Evolutionary conservation across 2,888 invertebrate species (phyloP).

Genomic region (Syrista parreyssii): DNA sequence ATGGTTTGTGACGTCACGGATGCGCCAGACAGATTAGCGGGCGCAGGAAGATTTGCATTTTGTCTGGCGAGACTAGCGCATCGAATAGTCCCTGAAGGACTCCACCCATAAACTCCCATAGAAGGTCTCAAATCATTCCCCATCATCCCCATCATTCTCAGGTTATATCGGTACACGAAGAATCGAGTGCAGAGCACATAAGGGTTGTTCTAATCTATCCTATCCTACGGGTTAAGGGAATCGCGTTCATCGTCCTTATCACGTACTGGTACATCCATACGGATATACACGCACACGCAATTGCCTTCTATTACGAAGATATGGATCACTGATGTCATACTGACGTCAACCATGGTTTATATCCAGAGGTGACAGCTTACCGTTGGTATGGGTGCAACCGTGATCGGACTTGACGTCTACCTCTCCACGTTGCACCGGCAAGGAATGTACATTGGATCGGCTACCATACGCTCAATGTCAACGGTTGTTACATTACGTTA

Average conservation of each 20-base stretch:
- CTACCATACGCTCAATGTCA: conserved; percentile 30
- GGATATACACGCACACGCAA: conserved; percentile 21
- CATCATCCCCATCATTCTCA: neutral
- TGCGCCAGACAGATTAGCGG: conserved; percentile 62
- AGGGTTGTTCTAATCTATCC: neutral
- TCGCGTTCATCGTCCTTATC: neutral
- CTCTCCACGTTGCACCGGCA: conserved; percentile 9
- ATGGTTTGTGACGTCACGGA: conserved; percentile 58
- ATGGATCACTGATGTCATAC: conserved; percentile 65
- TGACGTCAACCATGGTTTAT: conserved; percentile 62
- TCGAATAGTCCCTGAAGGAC: conserved; percentile 32
- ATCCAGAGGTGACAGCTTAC: conserved; percentile 60
- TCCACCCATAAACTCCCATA: conserved; percentile 49
- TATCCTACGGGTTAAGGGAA: neutral
- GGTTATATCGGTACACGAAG: neutral
- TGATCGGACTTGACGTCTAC: conserved; percentile 50
- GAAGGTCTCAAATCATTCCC: neutral
- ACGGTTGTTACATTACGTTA: conserved; percentile 3
- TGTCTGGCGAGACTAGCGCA: conserved; percentile 45
- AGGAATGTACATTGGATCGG: conserved; percentile 46
- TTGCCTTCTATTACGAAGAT: conserved; percentile 48
- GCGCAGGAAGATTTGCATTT: conserved; percentile 58
- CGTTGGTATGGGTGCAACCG: conserved; percentile 49
- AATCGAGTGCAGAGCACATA: neutral
- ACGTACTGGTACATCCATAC: conserved; percentile 23